phyloP scores from a whole-genome alignment of 2,888 invertebrate species.

The Bhutanitis thaidina region DNA sequence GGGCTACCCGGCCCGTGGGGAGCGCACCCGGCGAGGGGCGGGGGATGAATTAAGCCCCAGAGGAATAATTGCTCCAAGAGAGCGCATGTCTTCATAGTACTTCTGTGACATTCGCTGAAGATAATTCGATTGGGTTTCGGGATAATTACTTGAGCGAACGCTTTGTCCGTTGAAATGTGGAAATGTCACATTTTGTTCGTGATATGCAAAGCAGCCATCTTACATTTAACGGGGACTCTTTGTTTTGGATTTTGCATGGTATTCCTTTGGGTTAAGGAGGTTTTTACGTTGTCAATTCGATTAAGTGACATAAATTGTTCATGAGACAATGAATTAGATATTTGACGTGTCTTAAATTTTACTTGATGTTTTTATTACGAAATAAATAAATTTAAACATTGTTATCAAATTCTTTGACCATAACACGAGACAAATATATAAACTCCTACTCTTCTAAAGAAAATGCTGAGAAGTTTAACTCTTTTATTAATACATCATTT shows the following conservation, averaged over 20 bases:
- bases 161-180: constrained; percentile 36
- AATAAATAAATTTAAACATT: neutral
- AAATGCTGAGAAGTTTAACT: no score
- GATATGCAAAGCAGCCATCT: constrained; percentile 30
- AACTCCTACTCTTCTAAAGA: no score
- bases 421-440: no score
- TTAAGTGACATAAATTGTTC: constrained; percentile 13
- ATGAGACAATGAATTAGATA: constrained; percentile 6
- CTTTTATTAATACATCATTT: no score
- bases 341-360: neutral
- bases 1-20: constrained; percentile 30
- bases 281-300: neutral
- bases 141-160: constrained; percentile 50
- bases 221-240: constrained; percentile 10
- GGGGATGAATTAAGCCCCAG: constrained; percentile 29
- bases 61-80: constrained; percentile 59
- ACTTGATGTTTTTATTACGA: neutral
- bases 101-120: constrained; percentile 56
- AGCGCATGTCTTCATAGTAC: constrained; percentile 61
- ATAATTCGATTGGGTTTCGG: constrained; percentile 67
- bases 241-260: constrained; percentile 10
- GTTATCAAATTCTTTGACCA: no score
- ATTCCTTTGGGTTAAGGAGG: constrained; percentile 12
- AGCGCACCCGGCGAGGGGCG: constrained; percentile 19
- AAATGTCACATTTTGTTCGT: constrained; percentile 27